Conservation (phyloP, 2,888 invertebrate species). For the Saturnia pavonia region DNA sequence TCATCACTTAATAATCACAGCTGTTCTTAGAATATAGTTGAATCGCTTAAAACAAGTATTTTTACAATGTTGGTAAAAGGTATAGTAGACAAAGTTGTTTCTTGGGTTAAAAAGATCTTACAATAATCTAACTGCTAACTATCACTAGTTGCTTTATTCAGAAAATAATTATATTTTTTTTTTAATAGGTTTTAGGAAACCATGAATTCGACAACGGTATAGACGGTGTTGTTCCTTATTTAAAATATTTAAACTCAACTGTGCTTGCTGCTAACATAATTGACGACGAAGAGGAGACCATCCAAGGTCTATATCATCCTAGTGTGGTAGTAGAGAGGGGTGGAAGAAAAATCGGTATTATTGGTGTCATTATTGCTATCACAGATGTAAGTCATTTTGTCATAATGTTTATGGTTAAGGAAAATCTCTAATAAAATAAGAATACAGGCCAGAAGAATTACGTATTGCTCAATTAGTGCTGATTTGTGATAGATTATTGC, state of each 20-base stretch:
- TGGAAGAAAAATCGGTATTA: constrained; percentile 88
- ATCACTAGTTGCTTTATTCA: background rate
- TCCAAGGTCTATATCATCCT: constrained; percentile 85
- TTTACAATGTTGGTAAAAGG: no score
- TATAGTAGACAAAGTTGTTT: no score
- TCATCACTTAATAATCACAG: no score
- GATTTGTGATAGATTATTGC: background rate
- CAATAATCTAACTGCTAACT: no score
- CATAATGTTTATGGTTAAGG: background rate
- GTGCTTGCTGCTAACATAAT: constrained; percentile 91
- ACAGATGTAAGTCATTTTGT: constrained; percentile 59
- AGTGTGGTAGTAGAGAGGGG: constrained; percentile 84
- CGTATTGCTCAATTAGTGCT: background rate
- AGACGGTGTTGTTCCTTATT: constrained; percentile 86
- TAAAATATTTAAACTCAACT: constrained; percentile 83
- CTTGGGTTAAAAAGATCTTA: no score
- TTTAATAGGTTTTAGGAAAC: constrained; percentile 88
- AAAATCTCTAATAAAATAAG: background rate
- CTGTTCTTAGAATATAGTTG: no score
- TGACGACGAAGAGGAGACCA: constrained; percentile 84
- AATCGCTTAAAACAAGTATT: no score
- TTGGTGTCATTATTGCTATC: constrained; percentile 84
- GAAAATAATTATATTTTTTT: background rate
- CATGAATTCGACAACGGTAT: constrained; percentile 93
- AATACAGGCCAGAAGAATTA: background rate